A percentile compares a stretch with the other conserved stretches of the same genome.
Evolutionary conservation across 2,888 invertebrate genomes (phyloP).

Genomic region (Lochmaea capreae): DNA sequence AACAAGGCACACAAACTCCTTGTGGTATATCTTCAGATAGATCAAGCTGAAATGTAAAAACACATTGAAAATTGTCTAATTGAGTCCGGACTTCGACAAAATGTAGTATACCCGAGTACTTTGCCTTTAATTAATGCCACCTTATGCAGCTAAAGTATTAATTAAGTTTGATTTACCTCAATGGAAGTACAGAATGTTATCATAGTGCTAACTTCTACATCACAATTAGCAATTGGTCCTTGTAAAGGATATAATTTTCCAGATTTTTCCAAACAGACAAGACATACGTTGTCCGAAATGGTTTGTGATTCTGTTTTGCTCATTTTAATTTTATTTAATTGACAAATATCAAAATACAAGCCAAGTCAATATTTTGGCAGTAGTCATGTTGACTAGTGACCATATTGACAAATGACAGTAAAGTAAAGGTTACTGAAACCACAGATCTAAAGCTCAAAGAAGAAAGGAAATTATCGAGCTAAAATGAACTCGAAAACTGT

Average conservation of each 20-base stretch:
- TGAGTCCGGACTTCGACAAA: too few relatives aligned
- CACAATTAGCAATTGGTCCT: conserved; percentile 37
- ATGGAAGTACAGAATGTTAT: conserved; percentile 41
- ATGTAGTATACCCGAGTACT: too few relatives aligned
- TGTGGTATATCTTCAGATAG: conserved; percentile 37
- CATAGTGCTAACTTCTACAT: conserved; percentile 40
- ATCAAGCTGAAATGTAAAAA: conserved; percentile 34
- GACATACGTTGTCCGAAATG: conserved; percentile 13
- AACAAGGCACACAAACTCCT: conserved; percentile 44
- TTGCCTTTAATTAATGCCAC: not conserved
- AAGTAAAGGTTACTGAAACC: too few relatives aligned
- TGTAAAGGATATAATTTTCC: conserved; percentile 37
- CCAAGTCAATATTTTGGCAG: not conserved
- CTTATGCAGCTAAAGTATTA: not conserved
- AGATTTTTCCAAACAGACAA: conserved; percentile 37
- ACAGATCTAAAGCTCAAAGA: too few relatives aligned
- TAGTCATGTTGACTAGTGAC: too few relatives aligned
- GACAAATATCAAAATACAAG: conserved; percentile 8
- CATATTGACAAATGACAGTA: not conserved
- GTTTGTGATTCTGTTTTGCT: not conserved
- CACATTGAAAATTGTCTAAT: not conserved
- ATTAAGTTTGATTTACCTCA: conserved; percentile 31
- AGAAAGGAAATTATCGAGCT: too few relatives aligned
- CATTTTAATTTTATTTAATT: conserved; percentile 4
- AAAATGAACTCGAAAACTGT: too few relatives aligned